A percentile compares a stretch with the other conserved stretches of the same genome.
Conservation (phyloP, 2,888 invertebrate species). For the Drosophila emarginata region DNA sequence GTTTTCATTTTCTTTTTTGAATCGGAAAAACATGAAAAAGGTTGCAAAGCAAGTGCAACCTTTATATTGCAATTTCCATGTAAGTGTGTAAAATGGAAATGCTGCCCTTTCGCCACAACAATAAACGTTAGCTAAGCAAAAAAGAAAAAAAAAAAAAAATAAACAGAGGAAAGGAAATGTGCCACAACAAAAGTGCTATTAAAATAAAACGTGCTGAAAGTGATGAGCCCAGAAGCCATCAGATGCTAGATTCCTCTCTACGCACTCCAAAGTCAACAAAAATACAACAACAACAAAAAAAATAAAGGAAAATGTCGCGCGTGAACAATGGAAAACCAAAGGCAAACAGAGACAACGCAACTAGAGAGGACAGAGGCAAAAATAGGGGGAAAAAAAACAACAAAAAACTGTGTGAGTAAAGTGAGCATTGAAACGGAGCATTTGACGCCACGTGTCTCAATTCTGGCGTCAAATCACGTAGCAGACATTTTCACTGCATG, state of each 20-base stretch:
- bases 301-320: constrained; percentile 15
- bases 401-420: constrained; percentile 26
- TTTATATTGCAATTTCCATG: not conserved
- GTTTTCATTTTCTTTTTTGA: too few relatives aligned
- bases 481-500: constrained; percentile 65
- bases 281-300: constrained; percentile 34
- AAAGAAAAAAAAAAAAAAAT: too few relatives aligned
- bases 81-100: constrained; percentile 7
- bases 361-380: not conserved
- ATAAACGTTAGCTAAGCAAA: constrained; percentile 30
- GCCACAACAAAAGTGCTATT: constrained; percentile 69
- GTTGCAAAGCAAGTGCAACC: not conserved
- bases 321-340: constrained; percentile 48
- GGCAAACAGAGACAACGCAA: constrained; percentile 36
- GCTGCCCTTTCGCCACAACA: constrained; percentile 15
- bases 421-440: constrained; percentile 40
- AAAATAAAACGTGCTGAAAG: constrained; percentile 72
- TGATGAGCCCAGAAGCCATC: constrained; percentile 43
- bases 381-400: not conserved
- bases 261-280: constrained; percentile 8
- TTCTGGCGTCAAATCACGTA: constrained; percentile 66
- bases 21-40: not conserved
- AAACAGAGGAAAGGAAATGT: constrained; percentile 53
- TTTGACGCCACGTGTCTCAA: constrained; percentile 53
- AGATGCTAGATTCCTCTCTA: constrained; percentile 6